Evolutionary conservation across 2,797 vertebrate genomes (phyloP).

Genomic region (Pseudomugil tenellus): DNA sequence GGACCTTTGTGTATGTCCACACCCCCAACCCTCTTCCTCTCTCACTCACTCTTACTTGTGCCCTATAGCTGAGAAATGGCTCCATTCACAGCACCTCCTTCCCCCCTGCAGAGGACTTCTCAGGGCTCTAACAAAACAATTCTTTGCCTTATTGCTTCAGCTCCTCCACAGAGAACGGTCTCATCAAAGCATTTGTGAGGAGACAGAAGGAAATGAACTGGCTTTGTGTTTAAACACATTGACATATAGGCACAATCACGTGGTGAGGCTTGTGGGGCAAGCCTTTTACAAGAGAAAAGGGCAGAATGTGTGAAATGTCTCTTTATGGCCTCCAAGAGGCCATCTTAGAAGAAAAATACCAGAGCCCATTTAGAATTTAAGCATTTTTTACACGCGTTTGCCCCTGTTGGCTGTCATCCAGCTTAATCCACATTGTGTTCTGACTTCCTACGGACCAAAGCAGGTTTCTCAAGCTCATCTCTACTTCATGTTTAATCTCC

Average conservation of each 20-base stretch:
- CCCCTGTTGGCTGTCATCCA: slow-evolving; percentile 57
- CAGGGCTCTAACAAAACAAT: slow-evolving; percentile 64
- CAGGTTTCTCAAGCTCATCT: slow-evolving; percentile 76
- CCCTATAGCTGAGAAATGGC: slow-evolving; percentile 76
- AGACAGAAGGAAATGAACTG: slow-evolving; percentile 65
- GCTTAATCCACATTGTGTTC: slow-evolving; percentile 70
- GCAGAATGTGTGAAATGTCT: slow-evolving; percentile 69
- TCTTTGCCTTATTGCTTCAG: slow-evolving; percentile 75
- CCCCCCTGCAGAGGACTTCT: slow-evolving; percentile 71
- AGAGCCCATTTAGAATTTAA: slow-evolving; percentile 48
- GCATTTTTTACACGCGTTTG: slow-evolving; percentile 63
- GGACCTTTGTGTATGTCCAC: slow-evolving; percentile 71
- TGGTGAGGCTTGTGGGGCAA: slow-evolving; percentile 57
- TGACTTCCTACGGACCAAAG: slow-evolving; percentile 67
- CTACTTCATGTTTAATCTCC: slow-evolving; percentile 77
- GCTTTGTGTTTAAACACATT: slow-evolving; percentile 68
- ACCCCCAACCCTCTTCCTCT: slow-evolving; percentile 41
- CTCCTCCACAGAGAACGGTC: slow-evolving; percentile 63
- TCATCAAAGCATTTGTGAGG: slow-evolving; percentile 69
- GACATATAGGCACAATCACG: slow-evolving; percentile 73
- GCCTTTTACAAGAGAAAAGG: slow-evolving; percentile 66
- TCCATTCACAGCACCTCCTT: slow-evolving; percentile 68
- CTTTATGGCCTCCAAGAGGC: slow-evolving; percentile 55
- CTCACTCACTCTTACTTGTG: slow-evolving; percentile 61
- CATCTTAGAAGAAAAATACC: slow-evolving; percentile 53